These are phyloP conservation scores for Tachyglossus aculeatus DNA, from an alignment of 2,797 vertebrate genomes.

Conservation along the genomic window DNA sequence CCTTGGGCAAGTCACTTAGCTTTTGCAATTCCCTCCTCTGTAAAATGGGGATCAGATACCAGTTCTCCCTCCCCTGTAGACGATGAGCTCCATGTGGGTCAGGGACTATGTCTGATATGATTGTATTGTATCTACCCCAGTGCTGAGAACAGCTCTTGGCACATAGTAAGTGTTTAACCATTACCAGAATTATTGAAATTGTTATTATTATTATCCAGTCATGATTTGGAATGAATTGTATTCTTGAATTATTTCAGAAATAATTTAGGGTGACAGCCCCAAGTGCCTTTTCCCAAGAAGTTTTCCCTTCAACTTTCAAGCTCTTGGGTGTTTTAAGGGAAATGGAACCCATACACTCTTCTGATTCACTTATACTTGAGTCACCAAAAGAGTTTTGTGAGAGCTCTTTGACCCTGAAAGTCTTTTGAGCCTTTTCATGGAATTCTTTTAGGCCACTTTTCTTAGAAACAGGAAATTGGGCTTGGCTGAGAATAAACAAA, in stretches of 20 bases:
- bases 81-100: no score
- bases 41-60: no score
- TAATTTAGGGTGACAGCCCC: slow-evolving; percentile 12
- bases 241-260: slow-evolving; percentile 36
- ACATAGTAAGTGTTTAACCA: no score
- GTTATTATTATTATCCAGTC: neutral
- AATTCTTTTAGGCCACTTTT: neutral
- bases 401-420: neutral
- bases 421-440: slow-evolving; percentile 10
- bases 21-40: no score
- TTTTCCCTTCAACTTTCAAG: slow-evolving; percentile 19
- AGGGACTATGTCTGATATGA: no score
- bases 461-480: neutral
- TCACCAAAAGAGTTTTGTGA: neutral
- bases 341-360: slow-evolving; percentile 19
- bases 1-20: no score
- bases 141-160: no score
- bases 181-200: no score
- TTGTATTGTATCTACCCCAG: no score
- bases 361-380: slow-evolving; percentile 7
- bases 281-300: slow-evolving; percentile 20
- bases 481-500: neutral
- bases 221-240: slow-evolving; percentile 5
- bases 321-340: slow-evolving; percentile 8
- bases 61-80: no score